A percentile compares a stretch with the other conserved stretches of the same genome.
These are phyloP conservation scores for Hypselothyrea guttata DNA, from an alignment of 2,888 invertebrate genomes.

Conservation along the genomic window DNA sequence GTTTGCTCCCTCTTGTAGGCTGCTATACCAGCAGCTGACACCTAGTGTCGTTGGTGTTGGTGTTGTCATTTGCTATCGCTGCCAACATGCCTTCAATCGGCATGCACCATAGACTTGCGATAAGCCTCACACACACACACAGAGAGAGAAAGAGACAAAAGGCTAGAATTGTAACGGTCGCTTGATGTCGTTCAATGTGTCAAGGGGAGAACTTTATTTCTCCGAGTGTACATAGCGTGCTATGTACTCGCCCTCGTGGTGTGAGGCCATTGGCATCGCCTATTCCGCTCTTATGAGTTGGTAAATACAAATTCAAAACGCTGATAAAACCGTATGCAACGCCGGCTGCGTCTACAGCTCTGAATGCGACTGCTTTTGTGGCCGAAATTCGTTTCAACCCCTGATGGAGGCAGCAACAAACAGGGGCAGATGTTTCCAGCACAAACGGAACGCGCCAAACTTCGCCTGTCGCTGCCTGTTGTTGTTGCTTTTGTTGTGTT, in stretches of 20 bases:
- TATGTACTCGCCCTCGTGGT: slow-evolving; percentile 20
- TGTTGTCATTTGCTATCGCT: not conserved
- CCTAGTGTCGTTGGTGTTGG: too few species aligned
- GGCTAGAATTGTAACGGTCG: slow-evolving; percentile 63
- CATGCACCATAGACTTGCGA: slow-evolving; percentile 36
- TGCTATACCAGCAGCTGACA: too few species aligned
- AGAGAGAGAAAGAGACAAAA: not conserved
- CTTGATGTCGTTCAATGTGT: slow-evolving; percentile 7
- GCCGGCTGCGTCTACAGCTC: slow-evolving; percentile 69
- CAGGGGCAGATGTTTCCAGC: slow-evolving; percentile 80
- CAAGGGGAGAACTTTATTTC: slow-evolving; percentile 19
- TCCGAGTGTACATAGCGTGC: slow-evolving; percentile 1
- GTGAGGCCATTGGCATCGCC: slow-evolving; percentile 23
- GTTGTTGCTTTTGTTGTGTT: slow-evolving; percentile 17
- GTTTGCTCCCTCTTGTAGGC: too few species aligned
- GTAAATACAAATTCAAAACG: slow-evolving; percentile 66
- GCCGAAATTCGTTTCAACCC: slow-evolving; percentile 69
- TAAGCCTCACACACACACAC: slow-evolving; percentile 32
- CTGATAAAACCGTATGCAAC: slow-evolving; percentile 62
- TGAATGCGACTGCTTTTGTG: too few species aligned
- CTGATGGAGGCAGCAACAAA: slow-evolving; percentile 22
- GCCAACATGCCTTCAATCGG: not conserved
- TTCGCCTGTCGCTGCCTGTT: slow-evolving; percentile 38
- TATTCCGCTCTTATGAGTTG: slow-evolving; percentile 56
- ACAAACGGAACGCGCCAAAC: slow-evolving; percentile 80